Percentiles rank a stretch among this genome's conserved stretches.
These are phyloP conservation scores for Drosophila asahinai DNA, from an alignment of 1,140 invertebrate genomes.

Conservation along the genomic window DNA sequence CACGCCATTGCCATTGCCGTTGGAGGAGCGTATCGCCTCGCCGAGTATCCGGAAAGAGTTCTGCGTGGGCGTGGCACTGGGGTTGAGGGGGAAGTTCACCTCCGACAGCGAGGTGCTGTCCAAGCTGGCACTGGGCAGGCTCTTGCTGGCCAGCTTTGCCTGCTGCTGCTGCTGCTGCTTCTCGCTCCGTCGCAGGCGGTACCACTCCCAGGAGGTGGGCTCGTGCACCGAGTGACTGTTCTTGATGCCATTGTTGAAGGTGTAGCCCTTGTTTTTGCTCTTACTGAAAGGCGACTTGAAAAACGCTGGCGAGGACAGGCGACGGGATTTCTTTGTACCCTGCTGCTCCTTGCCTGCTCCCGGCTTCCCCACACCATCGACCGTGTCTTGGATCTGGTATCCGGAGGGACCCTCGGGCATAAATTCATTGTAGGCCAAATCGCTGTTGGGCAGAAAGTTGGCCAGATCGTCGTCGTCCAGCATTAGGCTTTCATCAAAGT, in stretches of 20 bases:
- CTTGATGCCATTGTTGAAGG: conserved; percentile 56
- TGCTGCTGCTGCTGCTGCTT: conserved; percentile 41
- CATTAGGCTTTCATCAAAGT: conserved; percentile 75
- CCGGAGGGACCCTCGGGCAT: conserved; percentile 84
- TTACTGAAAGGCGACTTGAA: conserved; percentile 88
- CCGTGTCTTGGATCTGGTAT: conserved; percentile 67
- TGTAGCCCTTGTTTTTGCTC: conserved; percentile 63
- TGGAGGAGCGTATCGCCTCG: conserved; percentile 70
- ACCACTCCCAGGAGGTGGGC: conserved; percentile 85
- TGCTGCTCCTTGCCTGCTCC: conserved; percentile 60
- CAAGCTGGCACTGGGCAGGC: conserved; percentile 56
- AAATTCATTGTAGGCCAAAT: conserved; percentile 83
- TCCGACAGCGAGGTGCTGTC: conserved; percentile 78
- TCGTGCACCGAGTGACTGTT: conserved; percentile 72
- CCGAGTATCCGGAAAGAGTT: conserved; percentile 82
- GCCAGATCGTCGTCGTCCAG: conserved; percentile 81
- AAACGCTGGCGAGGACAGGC: conserved; percentile 88
- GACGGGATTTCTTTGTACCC: conserved; percentile 79
- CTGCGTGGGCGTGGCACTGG: conserved; percentile 40
- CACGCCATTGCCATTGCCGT: conserved; percentile 44
- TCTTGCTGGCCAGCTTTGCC: conserved; percentile 35
- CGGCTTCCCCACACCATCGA: conserved; percentile 80
- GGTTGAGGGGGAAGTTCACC: conserved; percentile 65
- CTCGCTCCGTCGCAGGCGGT: conserved; percentile 68
- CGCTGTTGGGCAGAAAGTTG: conserved; percentile 79